Conservation (phyloP, 2,797 vertebrate genomes). For the Urosaurus nigricauda region DNA sequence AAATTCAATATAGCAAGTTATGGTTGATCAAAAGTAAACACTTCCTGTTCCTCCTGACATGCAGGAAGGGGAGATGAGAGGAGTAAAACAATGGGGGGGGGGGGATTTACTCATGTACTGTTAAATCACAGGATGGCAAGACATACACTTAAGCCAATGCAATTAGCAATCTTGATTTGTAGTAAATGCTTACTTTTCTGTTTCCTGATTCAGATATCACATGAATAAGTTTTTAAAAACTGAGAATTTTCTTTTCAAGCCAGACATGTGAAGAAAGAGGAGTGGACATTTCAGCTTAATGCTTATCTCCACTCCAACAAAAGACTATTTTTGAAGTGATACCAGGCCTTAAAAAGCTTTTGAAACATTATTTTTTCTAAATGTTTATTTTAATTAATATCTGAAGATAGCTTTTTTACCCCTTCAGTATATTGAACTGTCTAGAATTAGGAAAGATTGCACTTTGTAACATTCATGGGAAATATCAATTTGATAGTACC, state of each 20-base stretch:
- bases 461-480: neutral
- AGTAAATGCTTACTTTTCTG: neutral
- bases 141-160: neutral
- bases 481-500: constrained; percentile 11
- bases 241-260: neutral
- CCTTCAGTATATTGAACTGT: neutral
- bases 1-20: neutral
- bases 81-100: neutral
- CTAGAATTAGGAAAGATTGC: neutral
- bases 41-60: neutral
- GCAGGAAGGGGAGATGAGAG: too few relatives aligned
- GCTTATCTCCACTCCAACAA: neutral
- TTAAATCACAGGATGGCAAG: neutral
- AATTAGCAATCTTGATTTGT: neutral
- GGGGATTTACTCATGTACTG: neutral
- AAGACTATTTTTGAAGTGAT: neutral
- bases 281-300: neutral
- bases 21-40: neutral
- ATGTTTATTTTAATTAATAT: neutral
- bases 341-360: neutral
- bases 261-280: neutral
- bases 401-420: neutral
- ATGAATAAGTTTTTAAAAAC: neutral
- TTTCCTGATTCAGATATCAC: neutral
- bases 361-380: neutral